These are phyloP conservation scores for Lumbricus terrestris DNA, from an alignment of 2,888 invertebrate genomes.

Conservation along the genomic window DNA sequence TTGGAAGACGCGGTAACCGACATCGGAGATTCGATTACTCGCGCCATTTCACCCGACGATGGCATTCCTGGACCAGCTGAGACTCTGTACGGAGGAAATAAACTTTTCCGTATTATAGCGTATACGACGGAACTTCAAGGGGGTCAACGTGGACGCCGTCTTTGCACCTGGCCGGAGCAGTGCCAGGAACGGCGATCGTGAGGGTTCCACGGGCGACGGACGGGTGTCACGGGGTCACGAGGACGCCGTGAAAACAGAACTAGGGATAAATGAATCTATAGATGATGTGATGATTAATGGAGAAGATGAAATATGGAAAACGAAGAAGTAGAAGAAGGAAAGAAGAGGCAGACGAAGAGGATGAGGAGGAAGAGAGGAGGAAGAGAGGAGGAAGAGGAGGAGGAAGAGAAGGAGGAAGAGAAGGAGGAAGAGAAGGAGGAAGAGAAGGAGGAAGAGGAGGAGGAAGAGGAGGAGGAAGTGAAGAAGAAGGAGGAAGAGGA, in stretches of 20 bases:
- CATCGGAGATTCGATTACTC: not conserved
- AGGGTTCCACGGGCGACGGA: not conserved
- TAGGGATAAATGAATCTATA: no score
- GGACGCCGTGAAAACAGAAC: not conserved
- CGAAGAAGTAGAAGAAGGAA: no score
- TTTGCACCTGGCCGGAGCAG: conserved; percentile 3
- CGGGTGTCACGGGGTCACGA: not conserved
- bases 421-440: no score
- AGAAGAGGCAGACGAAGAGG: no score
- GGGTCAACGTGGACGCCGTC: not conserved
- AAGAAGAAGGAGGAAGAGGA: no score
- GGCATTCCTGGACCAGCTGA: not conserved
- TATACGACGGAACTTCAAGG: not conserved
- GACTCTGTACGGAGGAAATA: not conserved
- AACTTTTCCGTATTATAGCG: no score
- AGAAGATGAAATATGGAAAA: not conserved
- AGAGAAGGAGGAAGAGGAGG: no score
- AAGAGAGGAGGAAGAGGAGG: no score
- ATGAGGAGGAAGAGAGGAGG: no score
- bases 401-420: no score
- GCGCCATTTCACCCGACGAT: not conserved
- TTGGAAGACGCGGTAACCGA: not conserved
- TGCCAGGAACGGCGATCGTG: not conserved
- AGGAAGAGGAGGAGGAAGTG: no score
- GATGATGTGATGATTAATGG: not conserved